Percentiles rank a stretch among this genome's conserved stretches.
phyloP scores from a whole-genome alignment of 2,797 vertebrate species.

The Tinamus major region DNA sequence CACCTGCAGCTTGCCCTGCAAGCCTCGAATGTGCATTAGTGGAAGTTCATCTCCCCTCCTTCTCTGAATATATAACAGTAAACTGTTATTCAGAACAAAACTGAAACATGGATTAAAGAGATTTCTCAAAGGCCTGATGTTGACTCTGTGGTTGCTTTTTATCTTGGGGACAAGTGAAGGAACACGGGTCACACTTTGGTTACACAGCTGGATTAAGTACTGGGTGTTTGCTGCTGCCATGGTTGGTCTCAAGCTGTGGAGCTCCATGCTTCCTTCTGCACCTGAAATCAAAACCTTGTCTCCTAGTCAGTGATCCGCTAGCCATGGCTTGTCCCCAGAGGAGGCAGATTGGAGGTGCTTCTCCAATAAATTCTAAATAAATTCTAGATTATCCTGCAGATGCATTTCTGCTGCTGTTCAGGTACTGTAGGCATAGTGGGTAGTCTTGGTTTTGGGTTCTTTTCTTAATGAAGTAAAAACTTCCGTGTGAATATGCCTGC shows the following conservation, averaged over 20 bases:
- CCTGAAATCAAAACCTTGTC: not conserved
- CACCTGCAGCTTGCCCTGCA: not conserved
- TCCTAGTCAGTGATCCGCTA: not conserved
- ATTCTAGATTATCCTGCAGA: not conserved
- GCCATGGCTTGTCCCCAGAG: accelerated
- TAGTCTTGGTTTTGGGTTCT: not conserved
- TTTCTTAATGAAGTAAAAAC: not conserved
- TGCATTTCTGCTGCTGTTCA: not conserved
- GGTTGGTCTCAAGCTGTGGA: accelerated
- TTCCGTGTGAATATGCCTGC: not conserved
- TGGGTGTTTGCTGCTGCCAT: accelerated
- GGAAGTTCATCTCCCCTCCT: not conserved
- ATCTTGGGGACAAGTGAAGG: not conserved
- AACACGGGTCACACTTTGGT: not conserved
- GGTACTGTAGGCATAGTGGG: not conserved
- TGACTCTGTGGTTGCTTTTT: not conserved
- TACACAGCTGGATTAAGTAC: not conserved
- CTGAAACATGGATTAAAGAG: not conserved
- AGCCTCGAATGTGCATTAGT: accelerated
- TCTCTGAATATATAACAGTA: not conserved
- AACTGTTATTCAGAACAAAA: not conserved
- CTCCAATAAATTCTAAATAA: too few relatives aligned
- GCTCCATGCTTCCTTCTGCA: not conserved
- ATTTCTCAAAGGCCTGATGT: too few relatives aligned
- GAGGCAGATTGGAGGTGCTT: not conserved